phyloP scores from a whole-genome alignment of 2,888 invertebrate genomes.

The Choreutis nemorana region DNA sequence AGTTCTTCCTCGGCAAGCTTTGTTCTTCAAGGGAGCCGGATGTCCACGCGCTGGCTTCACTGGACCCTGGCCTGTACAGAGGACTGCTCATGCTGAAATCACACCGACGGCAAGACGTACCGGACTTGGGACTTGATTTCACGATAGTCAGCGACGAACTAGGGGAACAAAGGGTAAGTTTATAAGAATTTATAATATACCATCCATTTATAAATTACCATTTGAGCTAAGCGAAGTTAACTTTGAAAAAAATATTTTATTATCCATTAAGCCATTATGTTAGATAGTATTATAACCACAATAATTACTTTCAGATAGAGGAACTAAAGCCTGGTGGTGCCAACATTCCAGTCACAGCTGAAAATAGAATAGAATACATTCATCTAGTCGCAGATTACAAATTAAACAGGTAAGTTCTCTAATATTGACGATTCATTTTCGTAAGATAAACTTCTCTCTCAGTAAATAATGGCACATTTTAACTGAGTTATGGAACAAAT shows the following conservation, averaged over 20 bases:
- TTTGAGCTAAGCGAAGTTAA: too few relatives aligned
- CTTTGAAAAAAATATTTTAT: too few relatives aligned
- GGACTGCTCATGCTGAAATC: conserved; percentile 89
- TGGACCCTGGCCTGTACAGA: conserved; percentile 92
- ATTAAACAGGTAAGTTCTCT: conserved; percentile 74
- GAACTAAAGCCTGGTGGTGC: conserved; percentile 92
- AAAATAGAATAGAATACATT: conserved; percentile 96
- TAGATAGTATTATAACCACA: conserved; percentile 3
- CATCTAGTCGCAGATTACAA: conserved; percentile 96
- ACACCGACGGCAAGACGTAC: conserved; percentile 82
- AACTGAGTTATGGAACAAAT: too few relatives aligned
- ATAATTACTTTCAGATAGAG: conserved; percentile 66
- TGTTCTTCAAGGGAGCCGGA: conserved; percentile 84
- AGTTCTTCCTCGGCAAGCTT: conserved; percentile 82
- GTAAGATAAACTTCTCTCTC: too few relatives aligned
- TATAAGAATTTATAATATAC: too few relatives aligned
- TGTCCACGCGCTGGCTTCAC: conserved; percentile 90
- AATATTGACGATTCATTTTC: neutral
- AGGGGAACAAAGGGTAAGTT: conserved; percentile 80
- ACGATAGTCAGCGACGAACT: conserved; percentile 90
- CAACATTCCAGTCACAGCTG: conserved; percentile 88
- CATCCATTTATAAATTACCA: too few relatives aligned
- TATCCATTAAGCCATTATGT: too few relatives aligned
- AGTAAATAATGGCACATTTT: neutral
- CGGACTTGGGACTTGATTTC: conserved; percentile 91